A percentile compares a stretch with the other conserved stretches of the same genome.
Conservation (phyloP, 2,797 vertebrate species). For the Oreonectes daqikongensis region DNA sequence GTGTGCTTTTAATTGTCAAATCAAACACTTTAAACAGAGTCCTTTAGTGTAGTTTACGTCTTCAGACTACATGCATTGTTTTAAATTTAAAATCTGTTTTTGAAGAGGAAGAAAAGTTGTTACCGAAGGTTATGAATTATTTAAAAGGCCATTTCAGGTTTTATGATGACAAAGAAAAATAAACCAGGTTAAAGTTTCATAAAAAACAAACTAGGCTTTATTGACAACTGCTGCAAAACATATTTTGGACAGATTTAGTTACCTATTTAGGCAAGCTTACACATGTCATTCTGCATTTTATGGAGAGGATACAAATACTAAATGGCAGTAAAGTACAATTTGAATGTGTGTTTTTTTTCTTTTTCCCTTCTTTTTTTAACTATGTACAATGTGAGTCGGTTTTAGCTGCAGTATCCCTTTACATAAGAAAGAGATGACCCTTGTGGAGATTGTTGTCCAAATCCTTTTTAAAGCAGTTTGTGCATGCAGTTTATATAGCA, state of each 20-base stretch:
- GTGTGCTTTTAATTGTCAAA: constrained; percentile 81
- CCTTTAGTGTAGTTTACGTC: constrained; percentile 81
- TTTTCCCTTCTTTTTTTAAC: constrained; percentile 78
- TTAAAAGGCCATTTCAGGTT: constrained; percentile 89
- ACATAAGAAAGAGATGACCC: constrained; percentile 84
- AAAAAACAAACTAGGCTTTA: constrained; percentile 99
- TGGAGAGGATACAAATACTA: constrained; percentile 94
- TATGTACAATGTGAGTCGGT: constrained; percentile 89
- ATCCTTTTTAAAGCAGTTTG: constrained; percentile 77
- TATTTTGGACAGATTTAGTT: constrained; percentile 96
- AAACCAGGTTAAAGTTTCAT: constrained; percentile 95
- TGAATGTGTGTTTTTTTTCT: constrained; percentile 62
- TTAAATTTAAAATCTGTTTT: constrained; percentile 82
- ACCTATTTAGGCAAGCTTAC: constrained; percentile 99
- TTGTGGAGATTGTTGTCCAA: constrained; percentile 86
- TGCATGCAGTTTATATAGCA: constrained; percentile 80
- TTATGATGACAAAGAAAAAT: constrained; percentile 90
- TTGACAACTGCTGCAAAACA: constrained; percentile 99
- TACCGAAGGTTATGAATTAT: constrained; percentile 81
- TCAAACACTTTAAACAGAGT: constrained; percentile 76
- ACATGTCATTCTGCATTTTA: constrained; percentile 97
- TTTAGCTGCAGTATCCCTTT: constrained; percentile 99
- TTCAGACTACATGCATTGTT: constrained; percentile 82
- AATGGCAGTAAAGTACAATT: constrained; percentile 84
- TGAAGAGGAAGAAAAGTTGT: constrained; percentile 83